A percentile compares a stretch with the other conserved stretches of the same genome.
phyloP scores from a whole-genome alignment of 1,140 invertebrate species.

The Hyles euphorbiae region DNA sequence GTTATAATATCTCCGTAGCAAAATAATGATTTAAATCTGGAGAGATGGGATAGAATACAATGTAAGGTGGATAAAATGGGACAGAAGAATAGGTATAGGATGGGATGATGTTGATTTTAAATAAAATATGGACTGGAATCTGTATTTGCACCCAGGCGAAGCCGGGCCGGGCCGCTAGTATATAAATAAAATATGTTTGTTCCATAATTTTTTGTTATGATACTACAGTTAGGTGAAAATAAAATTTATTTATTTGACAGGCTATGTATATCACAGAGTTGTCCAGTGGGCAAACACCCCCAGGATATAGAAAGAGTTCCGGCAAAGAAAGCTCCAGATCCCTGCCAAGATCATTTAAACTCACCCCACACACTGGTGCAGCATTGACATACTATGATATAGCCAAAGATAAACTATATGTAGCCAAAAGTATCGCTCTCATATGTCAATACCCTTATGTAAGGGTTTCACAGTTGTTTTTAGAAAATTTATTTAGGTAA shows the following conservation, averaged over 20 bases:
- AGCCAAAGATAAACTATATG: slow-evolving; percentile 93
- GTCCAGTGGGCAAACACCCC: slow-evolving; percentile 84
- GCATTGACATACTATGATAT: slow-evolving; percentile 93
- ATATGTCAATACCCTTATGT: slow-evolving; percentile 95
- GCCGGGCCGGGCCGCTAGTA: too few relatives aligned
- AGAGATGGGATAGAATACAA: too few relatives aligned
- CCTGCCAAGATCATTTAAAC: slow-evolving; percentile 90
- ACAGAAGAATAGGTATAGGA: too few relatives aligned
- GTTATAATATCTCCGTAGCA: too few relatives aligned
- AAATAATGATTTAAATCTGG: too few relatives aligned
- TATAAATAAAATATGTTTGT: too few relatives aligned
- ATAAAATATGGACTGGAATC: too few relatives aligned
- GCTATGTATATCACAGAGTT: slow-evolving; percentile 95
- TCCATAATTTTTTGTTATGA: too few relatives aligned
- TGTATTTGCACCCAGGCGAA: too few relatives aligned
- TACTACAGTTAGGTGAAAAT: too few relatives aligned
- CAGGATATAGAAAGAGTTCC: slow-evolving; percentile 76
- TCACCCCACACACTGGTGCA: slow-evolving; percentile 84
- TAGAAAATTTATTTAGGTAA: slow-evolving; percentile 91
- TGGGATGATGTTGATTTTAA: too few relatives aligned
- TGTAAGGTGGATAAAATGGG: too few relatives aligned
- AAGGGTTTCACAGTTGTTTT: slow-evolving; percentile 88
- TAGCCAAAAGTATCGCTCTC: slow-evolving; percentile 95
- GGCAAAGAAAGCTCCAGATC: slow-evolving; percentile 83
- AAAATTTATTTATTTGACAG: slow-evolving; percentile 57